Evolutionary conservation across 2,797 vertebrate genomes (phyloP).

Genomic region (Xyrichtys novacula): DNA sequence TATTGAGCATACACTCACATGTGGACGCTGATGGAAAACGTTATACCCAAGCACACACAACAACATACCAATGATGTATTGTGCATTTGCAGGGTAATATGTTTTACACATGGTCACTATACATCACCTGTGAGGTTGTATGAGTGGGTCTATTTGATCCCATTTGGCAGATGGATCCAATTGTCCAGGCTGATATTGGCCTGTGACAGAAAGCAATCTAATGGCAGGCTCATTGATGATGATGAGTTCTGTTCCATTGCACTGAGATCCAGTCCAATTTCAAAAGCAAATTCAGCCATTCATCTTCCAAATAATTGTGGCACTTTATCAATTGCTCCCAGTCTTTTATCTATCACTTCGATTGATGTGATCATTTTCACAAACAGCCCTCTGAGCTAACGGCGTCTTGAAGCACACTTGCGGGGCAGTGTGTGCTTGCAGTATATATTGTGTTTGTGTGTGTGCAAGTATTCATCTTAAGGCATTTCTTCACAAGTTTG

Average conservation of each 20-base stretch:
- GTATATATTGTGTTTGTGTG: slow-evolving; percentile 23
- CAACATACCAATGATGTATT: slow-evolving; percentile 71
- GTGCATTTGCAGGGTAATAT: slow-evolving; percentile 67
- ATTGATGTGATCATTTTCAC: slow-evolving; percentile 87
- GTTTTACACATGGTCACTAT: slow-evolving; percentile 76
- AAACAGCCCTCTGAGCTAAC: slow-evolving; percentile 78
- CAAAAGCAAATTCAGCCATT: slow-evolving; percentile 87
- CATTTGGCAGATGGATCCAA: slow-evolving; percentile 84
- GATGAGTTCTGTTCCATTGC: slow-evolving; percentile 85
- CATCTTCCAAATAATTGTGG: slow-evolving; percentile 87
- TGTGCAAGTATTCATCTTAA: slow-evolving; percentile 44
- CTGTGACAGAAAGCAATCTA: slow-evolving; percentile 82
- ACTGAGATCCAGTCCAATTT: slow-evolving; percentile 85
- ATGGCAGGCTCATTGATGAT: slow-evolving; percentile 82
- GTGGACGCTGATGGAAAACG: slow-evolving; percentile 32
- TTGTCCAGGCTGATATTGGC: slow-evolving; percentile 77
- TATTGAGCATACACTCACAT: slow-evolving; percentile 46
- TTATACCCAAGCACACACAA: slow-evolving; percentile 40
- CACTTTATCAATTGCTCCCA: slow-evolving; percentile 85
- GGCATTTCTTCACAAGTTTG: slow-evolving; percentile 41
- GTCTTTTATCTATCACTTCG: slow-evolving; percentile 87
- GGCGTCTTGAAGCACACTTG: slow-evolving; percentile 68
- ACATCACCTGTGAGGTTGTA: slow-evolving; percentile 75
- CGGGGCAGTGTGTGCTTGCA: slow-evolving; percentile 27
- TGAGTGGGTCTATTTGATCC: slow-evolving; percentile 81